Conservation (phyloP, 2,797 vertebrate genomes). For the Neosalanx taihuensis region DNA sequence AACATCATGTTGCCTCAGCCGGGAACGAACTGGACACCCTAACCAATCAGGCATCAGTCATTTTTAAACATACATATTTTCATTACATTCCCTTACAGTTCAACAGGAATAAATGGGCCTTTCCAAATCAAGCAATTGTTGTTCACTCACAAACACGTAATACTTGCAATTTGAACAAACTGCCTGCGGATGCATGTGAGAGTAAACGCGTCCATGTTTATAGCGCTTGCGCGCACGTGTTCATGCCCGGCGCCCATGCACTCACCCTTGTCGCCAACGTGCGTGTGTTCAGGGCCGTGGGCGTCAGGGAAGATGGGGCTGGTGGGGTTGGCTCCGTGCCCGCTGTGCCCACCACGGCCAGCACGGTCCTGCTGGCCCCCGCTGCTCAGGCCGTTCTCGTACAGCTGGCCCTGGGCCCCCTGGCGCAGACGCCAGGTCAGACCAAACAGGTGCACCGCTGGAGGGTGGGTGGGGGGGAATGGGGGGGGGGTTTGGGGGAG, state of each 20-base stretch:
- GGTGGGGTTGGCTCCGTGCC: slow-evolving; percentile 67
- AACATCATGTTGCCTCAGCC: too few relatives aligned
- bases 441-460: slow-evolving; percentile 95
- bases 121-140: not conserved
- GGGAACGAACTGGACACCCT: too few relatives aligned
- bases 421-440: slow-evolving; percentile 95
- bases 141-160: not conserved
- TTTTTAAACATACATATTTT: slow-evolving; percentile 30
- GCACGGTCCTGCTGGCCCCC: slow-evolving; percentile 76
- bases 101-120: not conserved
- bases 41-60: slow-evolving; percentile 1
- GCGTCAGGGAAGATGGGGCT: slow-evolving; percentile 84
- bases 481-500: not conserved
- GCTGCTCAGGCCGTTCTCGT: slow-evolving; percentile 91
- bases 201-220: not conserved
- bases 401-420: slow-evolving; percentile 85
- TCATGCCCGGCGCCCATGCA: slow-evolving; percentile 74
- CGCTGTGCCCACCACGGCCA: too few relatives aligned
- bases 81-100: slow-evolving; percentile 9
- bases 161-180: too few relatives aligned
- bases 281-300: slow-evolving; percentile 79
- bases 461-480: not conserved
- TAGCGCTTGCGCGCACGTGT: slow-evolving; percentile 11
- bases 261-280: slow-evolving; percentile 76
- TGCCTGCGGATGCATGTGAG: not conserved